Conservation (phyloP, 2,888 invertebrate species). For the Colostygia pectinataria region DNA sequence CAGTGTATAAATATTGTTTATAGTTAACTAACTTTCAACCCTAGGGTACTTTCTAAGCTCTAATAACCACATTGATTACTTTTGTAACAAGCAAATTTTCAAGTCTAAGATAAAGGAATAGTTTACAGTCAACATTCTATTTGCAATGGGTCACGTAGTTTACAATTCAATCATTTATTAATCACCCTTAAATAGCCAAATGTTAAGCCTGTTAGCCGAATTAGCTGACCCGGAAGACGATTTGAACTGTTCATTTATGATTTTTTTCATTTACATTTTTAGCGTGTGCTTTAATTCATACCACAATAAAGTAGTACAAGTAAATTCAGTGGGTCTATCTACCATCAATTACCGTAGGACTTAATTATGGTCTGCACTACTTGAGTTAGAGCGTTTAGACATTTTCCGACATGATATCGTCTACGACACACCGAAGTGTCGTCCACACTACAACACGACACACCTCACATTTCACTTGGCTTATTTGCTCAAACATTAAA, state of each 20-base stretch:
- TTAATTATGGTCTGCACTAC: too few relatives aligned
- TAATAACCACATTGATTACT: constrained; percentile 22
- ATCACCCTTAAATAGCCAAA: constrained; percentile 18
- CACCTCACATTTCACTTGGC: too few relatives aligned
- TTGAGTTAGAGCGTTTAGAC: too few relatives aligned
- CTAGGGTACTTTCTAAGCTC: constrained; percentile 48
- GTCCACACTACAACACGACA: too few relatives aligned
- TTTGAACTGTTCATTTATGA: constrained; percentile 45
- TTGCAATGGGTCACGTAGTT: neutral
- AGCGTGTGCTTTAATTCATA: too few relatives aligned
- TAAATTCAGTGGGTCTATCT: too few relatives aligned
- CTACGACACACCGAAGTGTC: too few relatives aligned
- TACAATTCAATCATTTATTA: too few relatives aligned
- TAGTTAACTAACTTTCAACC: constrained; percentile 12
- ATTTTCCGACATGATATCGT: too few relatives aligned
- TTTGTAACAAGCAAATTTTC: constrained; percentile 6
- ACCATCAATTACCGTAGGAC: too few relatives aligned
- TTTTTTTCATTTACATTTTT: neutral
- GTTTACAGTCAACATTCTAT: neutral
- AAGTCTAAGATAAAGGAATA: constrained; percentile 3
- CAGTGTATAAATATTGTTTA: constrained; percentile 23
- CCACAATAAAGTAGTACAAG: too few relatives aligned
- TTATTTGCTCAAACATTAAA: too few relatives aligned
- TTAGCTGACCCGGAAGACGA: constrained; percentile 49
- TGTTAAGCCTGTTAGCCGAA: constrained; percentile 33